Conservation (phyloP, 2,888 invertebrate genomes). For the Temnothorax rugatulus region DNA sequence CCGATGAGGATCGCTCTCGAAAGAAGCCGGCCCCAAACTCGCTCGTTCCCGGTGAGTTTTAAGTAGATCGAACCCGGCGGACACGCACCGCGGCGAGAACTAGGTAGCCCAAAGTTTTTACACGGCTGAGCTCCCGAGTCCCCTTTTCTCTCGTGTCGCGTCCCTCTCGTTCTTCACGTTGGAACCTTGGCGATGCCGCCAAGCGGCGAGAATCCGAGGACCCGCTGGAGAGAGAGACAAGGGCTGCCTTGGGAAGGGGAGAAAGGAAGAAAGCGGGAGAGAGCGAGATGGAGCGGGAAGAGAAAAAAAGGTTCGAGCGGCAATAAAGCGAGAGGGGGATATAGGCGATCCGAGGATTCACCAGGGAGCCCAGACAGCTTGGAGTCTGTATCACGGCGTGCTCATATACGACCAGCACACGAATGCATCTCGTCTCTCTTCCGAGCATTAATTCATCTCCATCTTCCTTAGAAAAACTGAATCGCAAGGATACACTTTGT, state of each 20-base stretch:
- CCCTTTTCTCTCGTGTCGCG: constrained; percentile 60
- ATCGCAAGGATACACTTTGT: not conserved
- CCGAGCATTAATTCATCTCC: constrained; percentile 50
- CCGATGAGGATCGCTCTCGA: constrained; percentile 27
- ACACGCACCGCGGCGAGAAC: constrained; percentile 70
- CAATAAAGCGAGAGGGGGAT: constrained; percentile 76
- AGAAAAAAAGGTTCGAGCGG: constrained; percentile 66
- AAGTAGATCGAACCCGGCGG: constrained; percentile 75
- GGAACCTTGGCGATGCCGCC: constrained; percentile 60
- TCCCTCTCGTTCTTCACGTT: constrained; percentile 46
- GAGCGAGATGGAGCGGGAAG: constrained; percentile 15
- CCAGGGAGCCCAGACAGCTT: constrained; percentile 84
- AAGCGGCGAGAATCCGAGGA: constrained; percentile 73
- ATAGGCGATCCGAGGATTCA: constrained; percentile 77
- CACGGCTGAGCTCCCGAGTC: constrained; percentile 61
- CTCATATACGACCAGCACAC: constrained; percentile 55
- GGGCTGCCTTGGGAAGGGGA: constrained; percentile 67
- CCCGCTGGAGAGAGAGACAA: constrained; percentile 65
- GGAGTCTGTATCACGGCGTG: constrained; percentile 78
- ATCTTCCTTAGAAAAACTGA: constrained; percentile 13
- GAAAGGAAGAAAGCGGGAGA: constrained; percentile 41
- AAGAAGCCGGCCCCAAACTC: constrained; percentile 27
- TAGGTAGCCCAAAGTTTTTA: constrained; percentile 80
- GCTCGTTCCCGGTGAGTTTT: constrained; percentile 57
- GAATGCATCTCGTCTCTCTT: constrained; percentile 58